Percentiles rank a stretch among this genome's conserved stretches.
Evolutionary conservation across 1,140 invertebrate species (phyloP).

Genomic region (Platorchestia sp.): DNA sequence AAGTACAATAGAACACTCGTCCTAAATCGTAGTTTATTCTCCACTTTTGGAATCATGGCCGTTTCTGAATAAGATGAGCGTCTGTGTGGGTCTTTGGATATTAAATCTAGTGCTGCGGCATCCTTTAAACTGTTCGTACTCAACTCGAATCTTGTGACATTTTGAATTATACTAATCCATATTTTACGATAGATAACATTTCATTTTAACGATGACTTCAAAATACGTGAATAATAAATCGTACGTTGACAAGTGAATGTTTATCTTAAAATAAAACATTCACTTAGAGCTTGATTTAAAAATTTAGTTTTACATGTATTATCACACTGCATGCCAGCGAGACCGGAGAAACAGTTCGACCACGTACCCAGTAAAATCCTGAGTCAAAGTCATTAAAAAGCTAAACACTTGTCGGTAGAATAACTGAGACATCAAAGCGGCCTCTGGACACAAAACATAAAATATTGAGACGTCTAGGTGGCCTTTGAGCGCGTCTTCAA

Average conservation of each 20-base stretch:
- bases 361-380: background rate
- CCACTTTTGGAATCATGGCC: background rate
- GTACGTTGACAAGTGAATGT: background rate
- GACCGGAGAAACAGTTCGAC: background rate
- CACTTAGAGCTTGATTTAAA: too few species aligned
- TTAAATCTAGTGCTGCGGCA: background rate
- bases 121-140: background rate
- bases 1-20: background rate
- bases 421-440: background rate
- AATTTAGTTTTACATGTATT: background rate
- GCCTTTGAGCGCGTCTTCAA: too few species aligned
- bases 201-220: background rate
- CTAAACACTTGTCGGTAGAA: background rate
- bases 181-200: background rate
- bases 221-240: background rate
- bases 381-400: background rate
- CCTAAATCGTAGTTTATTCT: background rate
- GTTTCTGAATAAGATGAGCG: background rate
- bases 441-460: background rate
- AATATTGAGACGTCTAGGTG: too few species aligned
- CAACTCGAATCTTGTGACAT: background rate
- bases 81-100: background rate
- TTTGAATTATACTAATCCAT: background rate
- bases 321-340: background rate
- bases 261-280: background rate